A percentile compares a stretch with the other conserved stretches of the same genome.
Conservation (phyloP, 2,888 invertebrate species). For the Apotomis turbidana region DNA sequence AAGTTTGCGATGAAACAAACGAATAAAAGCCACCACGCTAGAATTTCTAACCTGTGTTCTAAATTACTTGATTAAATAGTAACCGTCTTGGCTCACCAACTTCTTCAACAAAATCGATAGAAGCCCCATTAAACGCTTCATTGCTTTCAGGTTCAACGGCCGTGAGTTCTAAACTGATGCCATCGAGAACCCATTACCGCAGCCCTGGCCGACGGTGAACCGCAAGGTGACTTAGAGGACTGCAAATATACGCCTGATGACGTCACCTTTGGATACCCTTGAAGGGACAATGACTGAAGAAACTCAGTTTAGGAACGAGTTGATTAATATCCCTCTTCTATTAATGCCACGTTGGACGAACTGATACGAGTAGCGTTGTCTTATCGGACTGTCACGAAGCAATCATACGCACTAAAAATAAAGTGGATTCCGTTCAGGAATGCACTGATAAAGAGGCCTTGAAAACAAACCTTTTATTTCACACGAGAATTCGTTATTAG, state of each 20-base stretch:
- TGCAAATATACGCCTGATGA: slow-evolving; percentile 30
- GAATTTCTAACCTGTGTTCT: background rate
- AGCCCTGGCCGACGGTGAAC: slow-evolving; percentile 15
- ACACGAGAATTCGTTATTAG: background rate
- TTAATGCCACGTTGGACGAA: slow-evolving; percentile 4
- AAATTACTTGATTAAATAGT: background rate
- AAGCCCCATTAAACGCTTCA: slow-evolving; percentile 21
- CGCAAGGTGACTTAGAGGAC: slow-evolving; percentile 29
- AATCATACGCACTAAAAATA: slow-evolving; percentile 29
- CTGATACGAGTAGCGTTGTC: slow-evolving; percentile 17
- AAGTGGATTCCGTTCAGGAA: slow-evolving; percentile 32
- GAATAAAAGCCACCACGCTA: background rate
- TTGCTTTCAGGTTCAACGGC: slow-evolving; percentile 21
- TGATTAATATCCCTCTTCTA: background rate
- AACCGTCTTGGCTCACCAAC: slow-evolving; percentile 8
- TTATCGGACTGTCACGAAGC: slow-evolving; percentile 30
- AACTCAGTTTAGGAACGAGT: background rate
- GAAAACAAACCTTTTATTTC: slow-evolving; percentile 14
- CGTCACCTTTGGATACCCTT: slow-evolving; percentile 5
- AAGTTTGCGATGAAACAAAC: background rate
- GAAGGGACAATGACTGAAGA: background rate
- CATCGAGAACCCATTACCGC: slow-evolving; percentile 8
- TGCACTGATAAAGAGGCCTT: slow-evolving; percentile 29
- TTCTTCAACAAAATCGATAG: slow-evolving; percentile 9
- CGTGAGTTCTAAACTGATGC: background rate